Conservation (phyloP, 2,797 vertebrate genomes). For the Momotus momota region DNA sequence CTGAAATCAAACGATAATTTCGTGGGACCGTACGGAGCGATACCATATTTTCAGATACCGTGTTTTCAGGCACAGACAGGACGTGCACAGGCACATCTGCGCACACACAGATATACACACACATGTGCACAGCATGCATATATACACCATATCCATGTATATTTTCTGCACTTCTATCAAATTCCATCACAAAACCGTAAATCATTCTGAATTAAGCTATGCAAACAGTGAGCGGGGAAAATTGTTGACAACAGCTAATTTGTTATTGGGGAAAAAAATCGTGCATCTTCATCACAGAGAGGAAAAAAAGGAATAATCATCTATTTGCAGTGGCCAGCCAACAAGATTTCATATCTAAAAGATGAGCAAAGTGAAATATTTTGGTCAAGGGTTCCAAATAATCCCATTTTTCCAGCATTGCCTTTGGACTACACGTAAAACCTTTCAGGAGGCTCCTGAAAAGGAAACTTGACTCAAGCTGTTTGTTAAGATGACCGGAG, state of each 20-base stretch:
- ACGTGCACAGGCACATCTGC: rapidly evolving
- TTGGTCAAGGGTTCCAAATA: conserved; percentile 19
- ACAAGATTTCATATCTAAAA: background rate
- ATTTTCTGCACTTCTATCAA: background rate
- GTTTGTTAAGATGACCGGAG: conserved; percentile 3
- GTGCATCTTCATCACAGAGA: background rate
- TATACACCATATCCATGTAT: rapidly evolving
- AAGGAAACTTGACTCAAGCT: conserved; percentile 47
- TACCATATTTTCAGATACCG: background rate
- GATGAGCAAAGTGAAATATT: background rate
- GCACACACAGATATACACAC: background rate
- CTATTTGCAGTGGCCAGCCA: background rate
- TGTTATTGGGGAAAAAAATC: background rate
- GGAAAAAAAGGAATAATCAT: background rate
- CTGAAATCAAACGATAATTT: background rate
- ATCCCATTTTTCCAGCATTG: background rate
- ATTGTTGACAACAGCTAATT: conserved; percentile 28
- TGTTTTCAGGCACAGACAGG: background rate
- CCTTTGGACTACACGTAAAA: background rate
- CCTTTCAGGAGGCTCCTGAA: conserved; percentile 12
- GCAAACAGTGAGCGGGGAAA: background rate
- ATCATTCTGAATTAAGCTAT: background rate
- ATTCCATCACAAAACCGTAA: background rate
- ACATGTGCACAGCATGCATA: background rate
- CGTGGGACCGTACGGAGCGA: rapidly evolving